Base-by-base conservation (phyloP, 2,888 invertebrate genomes). In the Epinotia demarniana region DNA sequence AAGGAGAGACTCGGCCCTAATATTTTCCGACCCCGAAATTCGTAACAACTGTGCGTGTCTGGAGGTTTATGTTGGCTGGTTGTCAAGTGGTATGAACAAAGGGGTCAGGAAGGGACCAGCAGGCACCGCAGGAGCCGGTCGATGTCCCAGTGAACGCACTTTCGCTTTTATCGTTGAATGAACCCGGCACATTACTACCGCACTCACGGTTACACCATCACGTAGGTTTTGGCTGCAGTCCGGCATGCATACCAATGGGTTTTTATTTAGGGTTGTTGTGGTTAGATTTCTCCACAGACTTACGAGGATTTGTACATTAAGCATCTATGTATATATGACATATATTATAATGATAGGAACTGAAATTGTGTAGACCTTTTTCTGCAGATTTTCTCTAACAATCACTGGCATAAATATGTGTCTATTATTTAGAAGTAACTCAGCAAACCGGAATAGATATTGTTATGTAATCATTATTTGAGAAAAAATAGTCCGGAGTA, bases 131-230 rank as follows among this genome's bases (percentile, higher is more conserved):
- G 93, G 92, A 92, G 88, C 81, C 91, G 93, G 93, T 93, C 94
- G 90, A 92, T 92, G 94, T 93, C 91, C 94, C 91, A 93, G 83
- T 94, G 93, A 93, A 93, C 92, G 91, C 83, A 92, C 93, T 94
- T 94, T 94, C 94, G 92, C 92, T 94, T 92, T 94, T 90, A 88
- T 90, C 90, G 93, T 93, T 92, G 92, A 94, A 91, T 90, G 94
- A 94, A 94, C 94, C 92, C 91, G 87, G 88, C 81, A 88, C 90
- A 92, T 93, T 92, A 89, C 90, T 91, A 92, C 88, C 88, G 83
- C 88, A 85, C 88, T 90, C 92, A 91, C 91, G 85, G 90, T 93
- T 93, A 92, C 92, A 92, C 92, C 92, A 92, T 90, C 89, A 86
- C 83, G 81, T 85, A 83, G 85, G 85, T 90, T 93, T 93, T 90